A percentile compares a stretch with the other conserved stretches of the same genome.
Conservation (phyloP, 92 coral and sea anemone genomes). For the Parazoanthus atlanticus region DNA sequence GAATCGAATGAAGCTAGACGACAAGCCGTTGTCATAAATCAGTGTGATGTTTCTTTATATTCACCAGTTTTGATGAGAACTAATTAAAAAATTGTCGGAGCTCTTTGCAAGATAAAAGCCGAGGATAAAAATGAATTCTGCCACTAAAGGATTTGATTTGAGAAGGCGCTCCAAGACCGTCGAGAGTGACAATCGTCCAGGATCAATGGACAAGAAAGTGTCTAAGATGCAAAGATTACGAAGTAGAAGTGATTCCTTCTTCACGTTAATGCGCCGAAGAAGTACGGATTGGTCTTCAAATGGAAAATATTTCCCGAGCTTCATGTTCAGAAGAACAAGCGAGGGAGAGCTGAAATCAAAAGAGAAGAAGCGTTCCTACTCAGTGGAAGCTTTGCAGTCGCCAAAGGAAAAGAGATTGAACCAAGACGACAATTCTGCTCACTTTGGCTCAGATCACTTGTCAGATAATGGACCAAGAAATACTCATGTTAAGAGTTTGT, state of each 20-base stretch:
- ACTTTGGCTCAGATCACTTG: not conserved
- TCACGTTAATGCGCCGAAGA: slow-evolving; percentile 4
- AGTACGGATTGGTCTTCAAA: slow-evolving; percentile 20
- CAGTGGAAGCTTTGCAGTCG: not conserved
- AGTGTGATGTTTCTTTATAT: not conserved
- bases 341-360: slow-evolving; percentile 19
- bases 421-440: not conserved
- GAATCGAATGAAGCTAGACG: not conserved
- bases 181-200: not conserved
- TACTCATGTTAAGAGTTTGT: not conserved
- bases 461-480: not conserved
- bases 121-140: not conserved
- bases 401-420: not conserved
- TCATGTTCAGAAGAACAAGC: slow-evolving; percentile 15
- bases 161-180: slow-evolving; percentile 12
- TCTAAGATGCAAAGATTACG: slow-evolving; percentile 7
- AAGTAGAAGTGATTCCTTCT: slow-evolving; percentile 27
- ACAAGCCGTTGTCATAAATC: not conserved
- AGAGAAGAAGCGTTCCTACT: slow-evolving; percentile 1
- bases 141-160: slow-evolving; percentile 1
- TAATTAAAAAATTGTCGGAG: not conserved
- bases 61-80: not conserved
- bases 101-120: not conserved
- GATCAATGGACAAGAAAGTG: slow-evolving; percentile 10
- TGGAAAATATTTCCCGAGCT: slow-evolving; percentile 21